Evolutionary conservation across 1,140 invertebrate genomes (phyloP).

Genomic region (Cecropterus lyciades): DNA sequence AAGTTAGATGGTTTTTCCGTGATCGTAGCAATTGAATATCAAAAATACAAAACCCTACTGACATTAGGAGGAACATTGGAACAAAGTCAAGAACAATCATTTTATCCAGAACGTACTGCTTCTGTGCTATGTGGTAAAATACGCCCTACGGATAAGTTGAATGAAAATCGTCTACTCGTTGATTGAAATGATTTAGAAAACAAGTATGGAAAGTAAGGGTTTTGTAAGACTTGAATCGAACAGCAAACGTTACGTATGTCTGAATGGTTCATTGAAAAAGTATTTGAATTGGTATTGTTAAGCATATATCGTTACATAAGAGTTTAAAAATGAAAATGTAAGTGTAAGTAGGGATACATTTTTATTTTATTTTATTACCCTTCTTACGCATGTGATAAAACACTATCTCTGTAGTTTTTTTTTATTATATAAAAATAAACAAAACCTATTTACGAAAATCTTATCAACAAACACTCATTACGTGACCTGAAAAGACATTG

Average conservation of each 20-base stretch:
- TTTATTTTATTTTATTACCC: too few species aligned
- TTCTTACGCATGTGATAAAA: too few species aligned
- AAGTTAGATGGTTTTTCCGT: not conserved
- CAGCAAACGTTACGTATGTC: not conserved
- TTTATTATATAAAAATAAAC: not conserved
- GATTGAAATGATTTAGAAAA: not conserved
- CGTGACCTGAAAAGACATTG: constrained; percentile 59
- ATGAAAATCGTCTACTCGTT: too few species aligned
- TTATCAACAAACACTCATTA: constrained; percentile 7
- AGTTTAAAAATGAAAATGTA: not conserved
- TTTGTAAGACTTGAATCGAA: too few species aligned
- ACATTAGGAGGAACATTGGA: not conserved
- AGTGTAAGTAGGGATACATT: not conserved
- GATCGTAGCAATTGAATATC: not conserved
- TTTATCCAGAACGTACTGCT: not conserved
- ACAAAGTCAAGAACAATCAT: not conserved
- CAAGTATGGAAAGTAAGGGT: not conserved
- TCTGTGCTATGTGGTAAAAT: too few species aligned
- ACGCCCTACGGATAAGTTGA: too few species aligned
- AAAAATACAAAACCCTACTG: not conserved
- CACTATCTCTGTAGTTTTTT: too few species aligned
- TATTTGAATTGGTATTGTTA: constrained; percentile 17
- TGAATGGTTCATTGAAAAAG: constrained; percentile 10
- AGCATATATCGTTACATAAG: not conserved
- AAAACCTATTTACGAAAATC: not conserved